Evolutionary conservation across 2,797 vertebrate species (phyloP).

Genomic region (Sparus aurata): DNA sequence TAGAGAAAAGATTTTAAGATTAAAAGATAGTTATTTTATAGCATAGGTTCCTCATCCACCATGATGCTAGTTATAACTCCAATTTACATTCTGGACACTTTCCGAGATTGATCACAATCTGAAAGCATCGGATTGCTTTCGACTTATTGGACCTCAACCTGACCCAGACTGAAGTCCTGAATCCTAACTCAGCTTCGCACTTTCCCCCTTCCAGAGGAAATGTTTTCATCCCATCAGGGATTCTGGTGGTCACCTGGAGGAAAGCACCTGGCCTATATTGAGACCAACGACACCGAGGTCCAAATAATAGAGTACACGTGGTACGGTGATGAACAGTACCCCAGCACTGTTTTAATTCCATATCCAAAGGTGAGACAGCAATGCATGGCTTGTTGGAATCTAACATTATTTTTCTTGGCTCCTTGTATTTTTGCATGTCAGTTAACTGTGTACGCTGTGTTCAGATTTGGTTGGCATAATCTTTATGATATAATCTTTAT

Average conservation of each 20-base stretch:
- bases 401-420: neutral
- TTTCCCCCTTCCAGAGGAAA: constrained; percentile 90
- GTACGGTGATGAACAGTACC: constrained; percentile 94
- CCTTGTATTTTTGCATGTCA: neutral
- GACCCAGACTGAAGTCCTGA: neutral
- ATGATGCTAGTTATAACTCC: no score
- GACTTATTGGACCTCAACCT: no score
- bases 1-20: no score
- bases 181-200: neutral
- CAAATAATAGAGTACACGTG: constrained; percentile 93
- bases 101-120: no score
- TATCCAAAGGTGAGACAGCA: constrained; percentile 92
- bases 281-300: constrained; percentile 93
- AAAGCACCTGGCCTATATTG: constrained; percentile 91
- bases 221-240: constrained; percentile 91
- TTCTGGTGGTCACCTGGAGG: constrained; percentile 97
- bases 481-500: neutral
- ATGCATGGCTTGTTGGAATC: neutral
- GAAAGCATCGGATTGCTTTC: no score
- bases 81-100: no score
- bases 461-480: neutral
- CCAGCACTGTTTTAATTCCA: constrained; percentile 91
- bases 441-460: neutral
- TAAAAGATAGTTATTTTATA: no score
- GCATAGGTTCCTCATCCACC: no score